Conservation (phyloP, 2,888 invertebrate species). For the Sicus ferrugineus region DNA sequence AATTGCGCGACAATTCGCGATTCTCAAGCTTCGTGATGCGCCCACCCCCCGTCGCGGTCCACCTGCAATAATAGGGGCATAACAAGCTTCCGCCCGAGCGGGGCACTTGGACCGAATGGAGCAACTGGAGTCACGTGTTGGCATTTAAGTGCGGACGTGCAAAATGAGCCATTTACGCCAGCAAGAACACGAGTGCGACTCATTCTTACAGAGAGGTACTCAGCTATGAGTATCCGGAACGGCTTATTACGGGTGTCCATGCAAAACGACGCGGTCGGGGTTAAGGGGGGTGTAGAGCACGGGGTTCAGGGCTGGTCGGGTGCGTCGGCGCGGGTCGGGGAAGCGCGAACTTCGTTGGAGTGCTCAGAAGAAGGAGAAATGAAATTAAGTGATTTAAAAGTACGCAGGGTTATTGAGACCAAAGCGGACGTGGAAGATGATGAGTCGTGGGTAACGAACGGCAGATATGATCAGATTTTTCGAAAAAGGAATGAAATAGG, state of each 20-base stretch:
- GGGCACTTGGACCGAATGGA: constrained; percentile 26
- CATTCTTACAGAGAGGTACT: background rate
- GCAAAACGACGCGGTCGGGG: background rate
- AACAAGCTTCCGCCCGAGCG: constrained; percentile 1
- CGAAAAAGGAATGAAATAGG: too few relatives aligned
- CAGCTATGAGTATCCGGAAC: background rate
- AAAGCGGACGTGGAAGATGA: background rate
- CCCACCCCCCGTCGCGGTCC: background rate
- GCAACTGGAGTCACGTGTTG: constrained; percentile 59
- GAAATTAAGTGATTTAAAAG: constrained; percentile 28
- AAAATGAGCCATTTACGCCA: constrained; percentile 51
- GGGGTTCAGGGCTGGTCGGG: too few relatives aligned
- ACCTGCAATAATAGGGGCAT: background rate
- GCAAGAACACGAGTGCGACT: constrained; percentile 3
- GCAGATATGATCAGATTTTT: background rate
- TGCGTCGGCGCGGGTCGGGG: too few relatives aligned
- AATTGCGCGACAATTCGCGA: constrained; percentile 21
- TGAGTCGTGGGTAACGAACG: background rate
- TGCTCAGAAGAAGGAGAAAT: constrained; percentile 2
- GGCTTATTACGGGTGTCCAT: constrained; percentile 27
- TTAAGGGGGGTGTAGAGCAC: background rate
- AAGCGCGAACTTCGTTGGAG: background rate
- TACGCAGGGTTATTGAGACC: background rate
- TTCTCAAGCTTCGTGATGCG: too few relatives aligned
- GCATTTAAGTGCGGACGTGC: constrained; percentile 62